Percentiles rank a stretch among this genome's conserved stretches.
Evolutionary conservation across 2,888 invertebrate species (phyloP).

Genomic region (Meteorus colon): DNA sequence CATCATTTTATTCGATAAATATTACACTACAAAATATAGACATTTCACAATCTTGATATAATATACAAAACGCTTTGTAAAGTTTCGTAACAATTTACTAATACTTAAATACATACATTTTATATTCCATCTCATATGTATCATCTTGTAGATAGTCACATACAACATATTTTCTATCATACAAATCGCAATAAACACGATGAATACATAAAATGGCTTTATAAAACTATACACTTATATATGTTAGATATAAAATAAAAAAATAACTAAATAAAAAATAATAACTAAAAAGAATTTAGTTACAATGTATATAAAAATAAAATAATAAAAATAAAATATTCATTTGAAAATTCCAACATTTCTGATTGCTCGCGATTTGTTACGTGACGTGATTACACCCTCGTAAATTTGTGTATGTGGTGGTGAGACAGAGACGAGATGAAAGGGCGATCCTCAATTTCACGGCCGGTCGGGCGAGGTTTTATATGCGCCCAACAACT

Average conservation of each 20-base stretch:
- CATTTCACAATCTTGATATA: neutral
- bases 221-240: constrained; percentile 3
- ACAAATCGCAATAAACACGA: neutral
- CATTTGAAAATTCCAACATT: neutral
- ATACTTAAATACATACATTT: constrained; percentile 2
- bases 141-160: neutral
- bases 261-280: too few relatives aligned
- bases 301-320: neutral
- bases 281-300: too few relatives aligned
- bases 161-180: neutral
- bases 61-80: neutral
- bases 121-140: neutral
- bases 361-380: constrained; percentile 17
- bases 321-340: constrained; percentile 3
- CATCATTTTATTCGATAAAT: constrained; percentile 10
- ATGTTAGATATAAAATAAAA: neutral
- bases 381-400: constrained; percentile 17
- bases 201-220: neutral
- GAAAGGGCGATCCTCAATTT: constrained; percentile 67
- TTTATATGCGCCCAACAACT: constrained; percentile 49
- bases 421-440: constrained; percentile 11
- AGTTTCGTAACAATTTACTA: constrained; percentile 3
- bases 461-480: constrained; percentile 66
- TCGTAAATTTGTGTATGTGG: constrained; percentile 17
- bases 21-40: neutral